These are phyloP conservation scores for Venustaconcha ellipsiformis DNA, from an alignment of 1,140 invertebrate species.

Conservation along the genomic window DNA sequence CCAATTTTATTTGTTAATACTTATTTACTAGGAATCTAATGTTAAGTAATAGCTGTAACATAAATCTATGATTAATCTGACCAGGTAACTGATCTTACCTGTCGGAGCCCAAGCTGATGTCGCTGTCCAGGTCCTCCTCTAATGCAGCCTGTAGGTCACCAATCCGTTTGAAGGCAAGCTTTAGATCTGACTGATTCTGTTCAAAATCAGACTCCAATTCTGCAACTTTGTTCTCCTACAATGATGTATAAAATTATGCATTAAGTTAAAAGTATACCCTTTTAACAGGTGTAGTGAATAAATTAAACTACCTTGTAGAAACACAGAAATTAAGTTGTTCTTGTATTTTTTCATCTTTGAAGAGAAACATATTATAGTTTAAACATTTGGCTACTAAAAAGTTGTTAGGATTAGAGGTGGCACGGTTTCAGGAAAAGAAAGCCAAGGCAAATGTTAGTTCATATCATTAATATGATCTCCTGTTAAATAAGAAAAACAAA, in stretches of 20 bases:
- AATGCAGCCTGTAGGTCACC: constrained; percentile 88
- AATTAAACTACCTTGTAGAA: not conserved
- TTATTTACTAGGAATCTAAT: not conserved
- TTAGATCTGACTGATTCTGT: constrained; percentile 77
- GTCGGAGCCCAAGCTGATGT: constrained; percentile 55
- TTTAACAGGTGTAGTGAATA: not conserved
- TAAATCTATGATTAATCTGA: too few relatives aligned
- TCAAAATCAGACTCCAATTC: constrained; percentile 68
- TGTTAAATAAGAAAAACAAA: too few relatives aligned
- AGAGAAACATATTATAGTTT: too few relatives aligned
- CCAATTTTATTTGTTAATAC: not conserved
- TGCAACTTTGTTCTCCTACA: constrained; percentile 65
- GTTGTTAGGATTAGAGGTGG: too few relatives aligned
- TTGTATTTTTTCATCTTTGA: not conserved
- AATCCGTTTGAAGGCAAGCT: constrained; percentile 85
- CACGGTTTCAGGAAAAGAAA: too few relatives aligned
- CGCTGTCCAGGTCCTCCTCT: constrained; percentile 73
- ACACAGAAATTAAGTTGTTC: not conserved
- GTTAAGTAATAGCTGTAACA: not conserved
- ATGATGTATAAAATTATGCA: not conserved
- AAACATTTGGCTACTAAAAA: too few relatives aligned
- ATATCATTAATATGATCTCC: too few relatives aligned
- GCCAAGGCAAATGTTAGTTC: too few relatives aligned
- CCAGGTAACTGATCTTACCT: constrained; percentile 30
- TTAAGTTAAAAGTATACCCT: too few relatives aligned